Conservation (phyloP, 2,113 vertebrate species). For the Telmatochromis sp. region DNA sequence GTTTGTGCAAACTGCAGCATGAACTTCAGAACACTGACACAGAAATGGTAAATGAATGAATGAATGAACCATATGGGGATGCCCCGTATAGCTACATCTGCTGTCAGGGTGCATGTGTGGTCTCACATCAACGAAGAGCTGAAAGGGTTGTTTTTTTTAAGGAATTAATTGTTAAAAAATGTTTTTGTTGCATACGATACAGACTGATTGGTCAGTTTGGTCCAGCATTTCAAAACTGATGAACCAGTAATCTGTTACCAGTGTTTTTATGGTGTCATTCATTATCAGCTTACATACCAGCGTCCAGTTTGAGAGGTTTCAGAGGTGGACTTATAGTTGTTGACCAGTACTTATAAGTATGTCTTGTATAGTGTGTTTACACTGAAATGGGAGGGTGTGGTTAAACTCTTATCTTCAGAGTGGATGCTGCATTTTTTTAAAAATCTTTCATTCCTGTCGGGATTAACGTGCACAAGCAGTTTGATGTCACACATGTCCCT, state of each 20-base stretch:
- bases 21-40: neutral
- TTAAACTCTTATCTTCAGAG: neutral
- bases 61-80: neutral
- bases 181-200: fast-evolving
- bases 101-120: fast-evolving
- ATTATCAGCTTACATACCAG: neutral
- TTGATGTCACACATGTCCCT: neutral
- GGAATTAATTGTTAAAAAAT: fast-evolving
- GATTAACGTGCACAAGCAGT: neutral
- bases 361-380: neutral
- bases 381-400: neutral
- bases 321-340: neutral
- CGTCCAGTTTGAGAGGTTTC: neutral
- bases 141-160: neutral
- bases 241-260: neutral
- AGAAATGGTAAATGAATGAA: neutral
- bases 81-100: neutral
- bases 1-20: neutral
- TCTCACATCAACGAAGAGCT: fast-evolving
- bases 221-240: neutral
- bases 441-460: neutral
- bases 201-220: fast-evolving
- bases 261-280: neutral
- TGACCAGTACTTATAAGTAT: neutral
- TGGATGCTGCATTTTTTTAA: neutral